Evolutionary conservation across 2,113 vertebrate genomes (phyloP).

Genomic region (Phaethon lepturus): DNA sequence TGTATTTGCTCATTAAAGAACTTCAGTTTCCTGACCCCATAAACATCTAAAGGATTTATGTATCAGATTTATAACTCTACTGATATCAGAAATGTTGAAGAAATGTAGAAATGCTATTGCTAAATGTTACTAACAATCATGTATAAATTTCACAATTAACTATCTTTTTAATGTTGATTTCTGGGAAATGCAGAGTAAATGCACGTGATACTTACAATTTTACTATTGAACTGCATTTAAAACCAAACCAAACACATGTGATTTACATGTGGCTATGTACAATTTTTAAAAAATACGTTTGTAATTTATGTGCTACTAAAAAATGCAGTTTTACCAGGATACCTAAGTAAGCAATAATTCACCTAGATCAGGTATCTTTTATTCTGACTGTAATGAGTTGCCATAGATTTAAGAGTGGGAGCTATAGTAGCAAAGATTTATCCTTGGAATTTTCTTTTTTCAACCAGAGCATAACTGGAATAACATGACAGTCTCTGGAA

Average conservation of each 20-base stretch:
- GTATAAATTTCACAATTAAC: neutral
- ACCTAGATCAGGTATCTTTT: neutral
- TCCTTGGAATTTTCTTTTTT: neutral
- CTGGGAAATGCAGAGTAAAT: neutral
- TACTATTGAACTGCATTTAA: neutral
- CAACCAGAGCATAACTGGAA: neutral
- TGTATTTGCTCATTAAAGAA: neutral
- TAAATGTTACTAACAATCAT: neutral
- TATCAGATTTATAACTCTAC: neutral
- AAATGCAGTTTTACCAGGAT: neutral
- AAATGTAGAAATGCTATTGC: neutral
- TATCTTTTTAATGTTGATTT: neutral
- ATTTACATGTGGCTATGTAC: neutral
- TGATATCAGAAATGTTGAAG: neutral
- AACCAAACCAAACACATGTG: neutral
- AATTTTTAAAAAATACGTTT: neutral
- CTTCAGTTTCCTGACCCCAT: neutral
- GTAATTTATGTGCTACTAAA: neutral
- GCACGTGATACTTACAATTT: neutral
- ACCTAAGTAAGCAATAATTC: neutral
- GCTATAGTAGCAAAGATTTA: neutral
- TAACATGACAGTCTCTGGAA: neutral
- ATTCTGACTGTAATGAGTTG: neutral
- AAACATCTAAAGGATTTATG: neutral
- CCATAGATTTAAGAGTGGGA: neutral